A percentile compares a stretch with the other conserved stretches of the same genome.
Conservation (phyloP, 1,140 invertebrate species). For the Bactericera cockerelli region DNA sequence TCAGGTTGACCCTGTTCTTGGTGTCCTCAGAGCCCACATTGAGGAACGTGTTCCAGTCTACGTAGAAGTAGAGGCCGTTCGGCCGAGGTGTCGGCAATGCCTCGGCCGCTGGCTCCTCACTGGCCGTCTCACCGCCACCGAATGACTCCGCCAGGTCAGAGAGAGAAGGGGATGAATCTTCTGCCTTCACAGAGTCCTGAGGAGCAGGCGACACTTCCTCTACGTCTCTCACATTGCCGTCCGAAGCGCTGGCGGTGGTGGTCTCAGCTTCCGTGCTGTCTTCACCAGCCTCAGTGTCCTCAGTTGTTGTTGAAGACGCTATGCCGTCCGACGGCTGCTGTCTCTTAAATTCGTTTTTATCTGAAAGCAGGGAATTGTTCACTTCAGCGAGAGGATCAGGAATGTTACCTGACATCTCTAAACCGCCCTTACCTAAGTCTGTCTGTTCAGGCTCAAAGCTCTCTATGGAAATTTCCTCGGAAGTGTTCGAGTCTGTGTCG, state of each 20-base stretch:
- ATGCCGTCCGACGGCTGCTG: slow-evolving; percentile 24
- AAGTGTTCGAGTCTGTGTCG: slow-evolving; percentile 9
- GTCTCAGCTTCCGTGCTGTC: slow-evolving; percentile 18
- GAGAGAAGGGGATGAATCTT: slow-evolving; percentile 28
- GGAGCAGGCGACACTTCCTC: background rate
- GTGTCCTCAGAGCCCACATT: slow-evolving; percentile 62
- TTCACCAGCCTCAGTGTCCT: slow-evolving; percentile 21
- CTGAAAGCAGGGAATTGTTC: slow-evolving; percentile 19
- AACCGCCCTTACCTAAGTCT: background rate
- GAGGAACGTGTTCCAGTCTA: slow-evolving; percentile 71
- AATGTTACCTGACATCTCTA: background rate
- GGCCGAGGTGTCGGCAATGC: slow-evolving; percentile 36
- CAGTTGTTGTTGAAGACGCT: background rate
- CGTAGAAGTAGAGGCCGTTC: slow-evolving; percentile 63
- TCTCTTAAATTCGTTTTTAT: slow-evolving; percentile 32
- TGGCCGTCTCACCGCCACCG: slow-evolving; percentile 38
- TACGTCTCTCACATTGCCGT: background rate
- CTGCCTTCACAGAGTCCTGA: background rate
- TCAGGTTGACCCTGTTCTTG: slow-evolving; percentile 45
- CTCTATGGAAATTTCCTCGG: slow-evolving; percentile 9
- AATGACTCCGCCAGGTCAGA: slow-evolving; percentile 60
- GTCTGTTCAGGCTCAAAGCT: background rate
- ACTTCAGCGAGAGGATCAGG: slow-evolving; percentile 32
- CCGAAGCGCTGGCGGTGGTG: background rate
- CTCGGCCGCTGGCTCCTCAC: slow-evolving; percentile 36